Conservation (phyloP, 1,140 invertebrate species). For the Drosophila yakuba region DNA sequence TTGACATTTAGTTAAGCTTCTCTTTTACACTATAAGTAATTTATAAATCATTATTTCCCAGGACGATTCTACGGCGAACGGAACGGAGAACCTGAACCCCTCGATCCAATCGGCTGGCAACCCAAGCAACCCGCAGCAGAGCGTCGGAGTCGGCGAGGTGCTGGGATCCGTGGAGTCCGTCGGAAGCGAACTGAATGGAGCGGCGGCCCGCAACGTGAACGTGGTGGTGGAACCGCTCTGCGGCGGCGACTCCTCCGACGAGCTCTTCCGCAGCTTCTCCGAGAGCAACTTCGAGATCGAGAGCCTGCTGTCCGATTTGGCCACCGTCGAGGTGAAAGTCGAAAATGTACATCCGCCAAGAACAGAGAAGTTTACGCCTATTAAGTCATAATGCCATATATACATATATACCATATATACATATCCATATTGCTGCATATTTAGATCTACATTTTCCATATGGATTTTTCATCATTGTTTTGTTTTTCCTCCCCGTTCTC, state of each 20-base stretch:
- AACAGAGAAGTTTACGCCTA: slow-evolving; percentile 52
- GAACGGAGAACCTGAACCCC: slow-evolving; percentile 62
- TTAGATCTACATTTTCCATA: background rate
- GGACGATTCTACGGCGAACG: slow-evolving; percentile 74
- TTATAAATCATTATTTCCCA: background rate
- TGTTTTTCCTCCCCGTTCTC: slow-evolving; percentile 18
- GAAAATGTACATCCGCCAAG: slow-evolving; percentile 78
- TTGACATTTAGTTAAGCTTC: too few relatives aligned
- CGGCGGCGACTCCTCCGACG: slow-evolving; percentile 81
- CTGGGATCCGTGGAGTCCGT: slow-evolving; percentile 26
- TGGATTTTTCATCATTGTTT: slow-evolving; percentile 51
- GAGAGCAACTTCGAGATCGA: slow-evolving; percentile 86
- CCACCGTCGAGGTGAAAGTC: slow-evolving; percentile 86
- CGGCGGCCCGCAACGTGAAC: slow-evolving; percentile 73
- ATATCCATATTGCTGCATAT: slow-evolving; percentile 13
- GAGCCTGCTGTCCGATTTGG: slow-evolving; percentile 86
- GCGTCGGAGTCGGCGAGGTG: slow-evolving; percentile 11
- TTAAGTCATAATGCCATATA: background rate
- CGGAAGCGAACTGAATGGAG: slow-evolving; percentile 55
- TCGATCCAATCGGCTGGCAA: slow-evolving; percentile 60
- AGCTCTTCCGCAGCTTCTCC: slow-evolving; percentile 82
- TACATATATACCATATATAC: background rate
- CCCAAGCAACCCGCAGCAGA: slow-evolving; percentile 76
- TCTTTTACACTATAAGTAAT: too few relatives aligned
- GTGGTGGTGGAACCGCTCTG: slow-evolving; percentile 82